Evolutionary conservation across 2,113 vertebrate species (phyloP).

Genomic region (Gallinago media): DNA sequence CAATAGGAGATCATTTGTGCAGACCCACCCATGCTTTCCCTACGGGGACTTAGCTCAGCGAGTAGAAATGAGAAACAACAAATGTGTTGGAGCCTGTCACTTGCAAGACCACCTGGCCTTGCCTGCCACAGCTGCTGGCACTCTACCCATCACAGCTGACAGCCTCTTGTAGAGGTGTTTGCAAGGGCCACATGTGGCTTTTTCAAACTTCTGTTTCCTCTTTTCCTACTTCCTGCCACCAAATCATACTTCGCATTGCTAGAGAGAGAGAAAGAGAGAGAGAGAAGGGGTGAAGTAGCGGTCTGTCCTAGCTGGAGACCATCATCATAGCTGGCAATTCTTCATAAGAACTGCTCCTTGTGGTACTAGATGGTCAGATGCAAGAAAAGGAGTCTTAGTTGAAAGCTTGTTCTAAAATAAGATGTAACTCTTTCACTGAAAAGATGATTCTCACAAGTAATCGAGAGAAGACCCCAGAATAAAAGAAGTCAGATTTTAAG

Average conservation of each 20-base stretch:
- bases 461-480: background rate
- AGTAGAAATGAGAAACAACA: constrained; percentile 41
- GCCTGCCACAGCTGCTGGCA: constrained; percentile 10
- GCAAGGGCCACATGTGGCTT: background rate
- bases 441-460: background rate
- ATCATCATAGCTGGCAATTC: background rate
- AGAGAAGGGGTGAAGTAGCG: background rate
- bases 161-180: background rate
- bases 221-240: background rate
- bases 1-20: constrained; percentile 28
- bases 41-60: background rate
- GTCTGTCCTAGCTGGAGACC: background rate
- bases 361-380: background rate
- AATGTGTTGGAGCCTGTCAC: background rate
- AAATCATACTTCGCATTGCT: background rate
- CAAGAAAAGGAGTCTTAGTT: background rate
- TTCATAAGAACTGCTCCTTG: background rate
- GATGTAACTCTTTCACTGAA: background rate
- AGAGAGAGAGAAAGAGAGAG: background rate
- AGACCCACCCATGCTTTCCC: background rate
- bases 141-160: constrained; percentile 11
- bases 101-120: constrained; percentile 37
- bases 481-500: constrained; percentile 8
- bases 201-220: background rate
- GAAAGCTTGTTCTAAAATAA: constrained; percentile 6